Conservation (phyloP, 2,113 vertebrate species). For the Anseranas semipalmata region DNA sequence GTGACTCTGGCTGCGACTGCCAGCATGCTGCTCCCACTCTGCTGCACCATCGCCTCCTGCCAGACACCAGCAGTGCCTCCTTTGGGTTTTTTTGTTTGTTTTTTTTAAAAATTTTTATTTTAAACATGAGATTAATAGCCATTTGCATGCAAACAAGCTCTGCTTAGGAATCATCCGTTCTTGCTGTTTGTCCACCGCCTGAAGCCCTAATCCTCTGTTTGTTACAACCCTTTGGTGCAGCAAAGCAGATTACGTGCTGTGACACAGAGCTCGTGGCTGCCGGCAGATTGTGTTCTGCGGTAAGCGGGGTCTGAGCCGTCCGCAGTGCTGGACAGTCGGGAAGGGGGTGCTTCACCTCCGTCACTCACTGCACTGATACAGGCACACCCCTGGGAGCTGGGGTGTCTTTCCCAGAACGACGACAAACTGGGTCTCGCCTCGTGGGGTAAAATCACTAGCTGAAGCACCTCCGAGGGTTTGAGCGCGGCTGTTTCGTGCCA, state of each 20-base stretch:
- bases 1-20: neutral
- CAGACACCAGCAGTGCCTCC: neutral
- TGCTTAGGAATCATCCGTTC: neutral
- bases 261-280: neutral
- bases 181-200: neutral
- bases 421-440: neutral
- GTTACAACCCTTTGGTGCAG: neutral
- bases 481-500: neutral
- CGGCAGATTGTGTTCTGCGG: neutral
- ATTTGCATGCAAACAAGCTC: neutral
- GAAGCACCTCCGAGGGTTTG: neutral
- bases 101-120: neutral
- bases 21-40: neutral
- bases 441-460: fast-evolving
- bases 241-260: neutral
- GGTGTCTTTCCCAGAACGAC: neutral
- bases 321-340: neutral
- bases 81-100: neutral
- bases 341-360: neutral
- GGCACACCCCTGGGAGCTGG: neutral
- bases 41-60: neutral
- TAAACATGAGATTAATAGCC: neutral
- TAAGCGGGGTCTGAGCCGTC: neutral
- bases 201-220: neutral
- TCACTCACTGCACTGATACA: neutral